Percentiles rank a stretch among this genome's conserved stretches.
These are phyloP conservation scores for Volucella inflata DNA, from an alignment of 2,888 invertebrate genomes.

Conservation along the genomic window DNA sequence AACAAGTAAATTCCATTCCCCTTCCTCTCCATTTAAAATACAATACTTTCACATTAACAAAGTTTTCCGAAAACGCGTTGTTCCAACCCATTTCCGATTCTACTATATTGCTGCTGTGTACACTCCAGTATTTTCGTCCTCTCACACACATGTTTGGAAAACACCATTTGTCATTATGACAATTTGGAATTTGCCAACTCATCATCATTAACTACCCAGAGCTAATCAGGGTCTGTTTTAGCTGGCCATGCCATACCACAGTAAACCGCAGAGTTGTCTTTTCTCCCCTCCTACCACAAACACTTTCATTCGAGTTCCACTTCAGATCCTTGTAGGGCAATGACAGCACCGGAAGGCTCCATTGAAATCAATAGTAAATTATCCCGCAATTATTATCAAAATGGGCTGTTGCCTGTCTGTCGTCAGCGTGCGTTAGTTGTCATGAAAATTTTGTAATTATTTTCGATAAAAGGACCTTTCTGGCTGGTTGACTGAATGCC, in stretches of 20 bases:
- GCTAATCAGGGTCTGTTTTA: not conserved
- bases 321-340: not conserved
- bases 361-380: slow-evolving; percentile 49
- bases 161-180: slow-evolving; percentile 66
- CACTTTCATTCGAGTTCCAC: not conserved
- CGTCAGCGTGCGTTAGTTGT: no score
- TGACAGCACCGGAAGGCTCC: not conserved
- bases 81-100: no score
- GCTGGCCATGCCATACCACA: not conserved
- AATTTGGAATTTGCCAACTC: slow-evolving; percentile 58
- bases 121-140: not conserved
- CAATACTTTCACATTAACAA: no score
- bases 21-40: no score
- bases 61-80: no score
- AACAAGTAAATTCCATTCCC: no score
- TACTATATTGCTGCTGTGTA: no score
- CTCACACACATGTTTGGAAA: slow-evolving; percentile 12
- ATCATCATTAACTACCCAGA: slow-evolving; percentile 49
- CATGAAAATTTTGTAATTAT: no score
- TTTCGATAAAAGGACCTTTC: no score
- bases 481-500: no score
- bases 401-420: no score
- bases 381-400: slow-evolving; percentile 32
- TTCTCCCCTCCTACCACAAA: not conserved
- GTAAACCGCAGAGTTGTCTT: slow-evolving; percentile 26